Evolutionary conservation across 2,113 vertebrate genomes (phyloP).

Genomic region (Phyllostomus hastatus): DNA sequence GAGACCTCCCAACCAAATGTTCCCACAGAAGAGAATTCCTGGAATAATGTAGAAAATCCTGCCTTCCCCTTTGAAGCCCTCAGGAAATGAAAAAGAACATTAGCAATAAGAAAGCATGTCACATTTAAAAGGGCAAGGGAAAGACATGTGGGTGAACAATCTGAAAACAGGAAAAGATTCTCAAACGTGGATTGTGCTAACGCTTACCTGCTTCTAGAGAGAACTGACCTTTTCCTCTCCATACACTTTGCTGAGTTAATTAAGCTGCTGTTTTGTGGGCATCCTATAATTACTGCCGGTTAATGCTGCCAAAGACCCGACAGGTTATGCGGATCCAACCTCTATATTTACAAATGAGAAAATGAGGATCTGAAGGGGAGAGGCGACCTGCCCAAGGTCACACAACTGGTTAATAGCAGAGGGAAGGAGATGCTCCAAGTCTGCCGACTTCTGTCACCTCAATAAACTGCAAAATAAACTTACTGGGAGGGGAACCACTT

Average conservation of each 20-base stretch:
- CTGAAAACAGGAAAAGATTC: not conserved
- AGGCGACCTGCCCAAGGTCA: slow-evolving; percentile 30
- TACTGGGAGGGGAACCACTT: not conserved
- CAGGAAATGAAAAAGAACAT: slow-evolving; percentile 32
- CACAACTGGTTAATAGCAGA: not conserved
- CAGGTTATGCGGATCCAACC: not conserved
- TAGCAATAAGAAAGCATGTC: not conserved
- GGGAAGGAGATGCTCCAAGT: not conserved
- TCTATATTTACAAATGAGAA: slow-evolving; percentile 27
- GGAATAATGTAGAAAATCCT: not conserved
- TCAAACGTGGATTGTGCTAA: not conserved
- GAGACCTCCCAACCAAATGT: slow-evolving; percentile 13
- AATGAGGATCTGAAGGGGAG: not conserved
- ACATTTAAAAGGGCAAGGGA: slow-evolving; percentile 1
- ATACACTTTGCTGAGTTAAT: slow-evolving; percentile 50
- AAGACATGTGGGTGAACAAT: not conserved
- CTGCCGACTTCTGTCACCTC: not conserved
- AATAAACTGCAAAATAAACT: slow-evolving; percentile 8
- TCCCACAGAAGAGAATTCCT: slow-evolving; percentile 32
- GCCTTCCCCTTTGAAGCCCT: slow-evolving; percentile 13
- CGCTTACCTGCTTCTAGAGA: not conserved
- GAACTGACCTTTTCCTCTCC: slow-evolving; percentile 25
- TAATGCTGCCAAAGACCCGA: not conserved
- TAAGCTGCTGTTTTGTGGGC: slow-evolving; percentile 45
- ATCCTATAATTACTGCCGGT: not conserved